Conservation (phyloP, 2,113 vertebrate species). For the Pituophis catenifer region DNA sequence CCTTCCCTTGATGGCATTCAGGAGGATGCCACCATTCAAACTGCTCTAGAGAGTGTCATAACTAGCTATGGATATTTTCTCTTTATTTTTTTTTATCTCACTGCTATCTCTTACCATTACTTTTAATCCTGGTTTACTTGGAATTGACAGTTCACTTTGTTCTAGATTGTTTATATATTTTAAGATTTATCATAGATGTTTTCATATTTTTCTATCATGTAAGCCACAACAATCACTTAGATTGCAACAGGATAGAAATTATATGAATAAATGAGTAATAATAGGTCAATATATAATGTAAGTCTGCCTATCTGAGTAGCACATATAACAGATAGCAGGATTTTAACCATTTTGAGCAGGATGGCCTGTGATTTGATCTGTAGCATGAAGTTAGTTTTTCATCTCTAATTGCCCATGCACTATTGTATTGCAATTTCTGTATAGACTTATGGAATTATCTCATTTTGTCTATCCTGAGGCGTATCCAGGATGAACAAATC, state of each 20-base stretch:
- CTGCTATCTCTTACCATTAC: not conserved
- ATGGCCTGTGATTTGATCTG: not conserved
- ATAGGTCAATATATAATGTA: not conserved
- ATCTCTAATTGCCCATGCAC: not conserved
- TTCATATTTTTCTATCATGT: not conserved
- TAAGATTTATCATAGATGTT: not conserved
- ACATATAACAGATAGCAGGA: no score
- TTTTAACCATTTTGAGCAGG: not conserved
- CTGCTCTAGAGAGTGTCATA: not conserved
- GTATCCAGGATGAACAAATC: not conserved
- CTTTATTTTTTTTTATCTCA: not conserved
- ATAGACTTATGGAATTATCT: not conserved
- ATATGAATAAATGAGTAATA: not conserved
- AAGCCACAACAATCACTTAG: not conserved
- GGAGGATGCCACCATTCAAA: not conserved
- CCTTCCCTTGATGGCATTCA: not conserved
- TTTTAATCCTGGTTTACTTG: not conserved
- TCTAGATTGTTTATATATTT: not conserved
- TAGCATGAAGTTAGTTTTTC: not conserved
- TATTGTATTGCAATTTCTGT: not conserved
- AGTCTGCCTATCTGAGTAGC: not conserved
- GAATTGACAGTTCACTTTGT: not conserved
- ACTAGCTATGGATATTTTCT: not conserved
- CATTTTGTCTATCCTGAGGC: not conserved
- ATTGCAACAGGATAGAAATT: not conserved